These are phyloP conservation scores for Danaus plexippus DNA, from an alignment of 1,140 invertebrate genomes.

Conservation along the genomic window DNA sequence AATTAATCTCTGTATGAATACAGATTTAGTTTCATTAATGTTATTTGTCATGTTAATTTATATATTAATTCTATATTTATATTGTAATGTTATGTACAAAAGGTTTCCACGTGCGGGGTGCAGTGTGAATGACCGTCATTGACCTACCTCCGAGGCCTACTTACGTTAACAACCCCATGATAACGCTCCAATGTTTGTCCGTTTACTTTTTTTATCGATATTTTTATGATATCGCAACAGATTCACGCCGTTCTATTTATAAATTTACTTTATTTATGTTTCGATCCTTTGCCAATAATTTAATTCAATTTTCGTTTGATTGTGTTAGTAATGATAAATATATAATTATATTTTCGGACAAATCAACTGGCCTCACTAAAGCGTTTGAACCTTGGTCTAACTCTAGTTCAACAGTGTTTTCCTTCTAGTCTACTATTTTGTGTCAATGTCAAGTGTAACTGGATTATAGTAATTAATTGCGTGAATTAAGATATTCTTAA, in stretches of 20 bases:
- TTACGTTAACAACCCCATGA: constrained; percentile 63
- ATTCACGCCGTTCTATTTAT: too few relatives aligned
- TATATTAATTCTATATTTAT: too few relatives aligned
- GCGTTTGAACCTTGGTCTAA: constrained; percentile 33
- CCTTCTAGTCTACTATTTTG: constrained; percentile 50
- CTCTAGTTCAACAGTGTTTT: constrained; percentile 42
- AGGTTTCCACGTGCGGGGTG: constrained; percentile 59
- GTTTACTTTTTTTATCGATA: background rate
- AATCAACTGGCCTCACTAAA: constrained; percentile 10
- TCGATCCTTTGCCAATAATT: too few relatives aligned
- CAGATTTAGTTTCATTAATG: too few relatives aligned
- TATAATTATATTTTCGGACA: too few relatives aligned
- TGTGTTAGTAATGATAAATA: too few relatives aligned
- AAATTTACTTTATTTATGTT: too few relatives aligned
- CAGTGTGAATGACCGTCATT: constrained; percentile 66
- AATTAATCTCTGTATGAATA: too few relatives aligned
- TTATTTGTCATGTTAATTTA: too few relatives aligned
- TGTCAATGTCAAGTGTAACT: constrained; percentile 63
- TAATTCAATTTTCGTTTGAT: too few relatives aligned
- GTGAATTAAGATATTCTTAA: background rate
- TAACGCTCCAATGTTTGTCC: constrained; percentile 32
- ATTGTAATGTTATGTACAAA: too few relatives aligned
- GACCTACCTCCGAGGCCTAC: constrained; percentile 64
- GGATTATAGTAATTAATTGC: constrained; percentile 34
- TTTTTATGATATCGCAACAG: too few relatives aligned